Evolutionary conservation across 2,797 vertebrate genomes (phyloP), one percentile per base, ranked within the genome.

Genomic region (Eptatretus atami): DNA sequence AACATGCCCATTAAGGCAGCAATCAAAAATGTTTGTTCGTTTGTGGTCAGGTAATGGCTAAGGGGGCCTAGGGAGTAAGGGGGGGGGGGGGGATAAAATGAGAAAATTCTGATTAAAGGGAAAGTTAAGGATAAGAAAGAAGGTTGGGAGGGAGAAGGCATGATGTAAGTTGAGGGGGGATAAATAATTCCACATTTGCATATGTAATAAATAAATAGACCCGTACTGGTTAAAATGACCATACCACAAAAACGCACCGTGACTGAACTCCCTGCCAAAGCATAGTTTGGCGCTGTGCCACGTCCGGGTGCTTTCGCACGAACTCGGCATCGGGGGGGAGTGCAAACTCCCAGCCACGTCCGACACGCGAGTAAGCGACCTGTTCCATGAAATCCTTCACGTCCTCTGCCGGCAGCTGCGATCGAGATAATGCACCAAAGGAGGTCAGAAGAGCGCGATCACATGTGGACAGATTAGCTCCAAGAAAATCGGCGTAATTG

Each of bases 341-440:
- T 71, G 87, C 68, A 72, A 98, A 99, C 74, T 99, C 90, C 92
- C 92, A 99, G 61, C 87, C 90, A 65, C 79, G 79, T 76, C 93
- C 93, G 70, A 90, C 70, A 63, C 84, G 78, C 55, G 88, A 80
- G 64, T 77, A 73, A 0, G 90, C 78, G 77, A 98, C 86, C 64
- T 99, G 92, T 71, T 99, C 90, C 70, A 99, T 73, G 68, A 98
- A 92, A 72, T 99, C 92, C 71, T 87, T 95, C 70, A 99, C 90
- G 2, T 99, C 92, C 74, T 99, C 92, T 0, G 87, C 81, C 52
- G 86, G 86, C 69, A 99, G 85, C 92, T 99, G 70, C 9, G 53
- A 44, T 44, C 4, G 31, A 44, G 31, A 44, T 44, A 44, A 44
- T 44, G 31, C 31, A 44, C 31, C 31, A 4, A 44, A 44, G 31